Evolutionary conservation across 2,797 vertebrate species (phyloP), one percentile per base, ranked within the genome.

Genomic region (Agapornis canus): DNA sequence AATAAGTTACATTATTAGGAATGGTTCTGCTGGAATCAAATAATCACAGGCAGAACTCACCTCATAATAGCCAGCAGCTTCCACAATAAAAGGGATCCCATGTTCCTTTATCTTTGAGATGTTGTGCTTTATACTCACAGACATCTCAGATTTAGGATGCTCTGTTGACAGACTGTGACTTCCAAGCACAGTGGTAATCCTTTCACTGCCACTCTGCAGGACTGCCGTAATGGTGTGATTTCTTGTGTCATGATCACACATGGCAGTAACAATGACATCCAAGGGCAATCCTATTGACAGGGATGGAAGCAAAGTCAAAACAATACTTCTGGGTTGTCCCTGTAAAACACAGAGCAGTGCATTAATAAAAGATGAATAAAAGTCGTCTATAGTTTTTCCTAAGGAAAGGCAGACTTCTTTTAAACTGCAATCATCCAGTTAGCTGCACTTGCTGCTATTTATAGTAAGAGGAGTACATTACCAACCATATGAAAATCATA

Each of bases 1-100:
- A 86, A 71, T 59, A 70, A 56, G 19, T 37, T 66, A 10, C 20
- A 56, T 47, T 82, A 59, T 20, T 73, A 77, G 31, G 84, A 79
- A 77, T 3, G 5, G 16, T 77, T 77, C 48, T 71, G 37, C 4
- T 57, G 35, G 79, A 86, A 66, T 35, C 17, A 69, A 84, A 76
- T 13, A 72, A 61, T 65, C 59, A 54, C 29, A 73, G 15, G 48
- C 32, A 86, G 64, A 91, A 75, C 32, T 83, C 47, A 98, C 99
- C 98, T 98, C 97, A 66, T 97, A 98, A 93, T 98, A 97, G 59
- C 97, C 97, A 54, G 45, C 81, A 52, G 93, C 96, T 45, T 98
- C 94, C 40, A 98, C 32, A 35, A 94, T 95, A 45, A 96, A 98
- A 63, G 97, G 95, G 39, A 98, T 42, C 7, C 98, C 98, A 66